Base-by-base conservation (phyloP, 2,888 invertebrate genomes). In the Drosophila meridionalis region DNA sequence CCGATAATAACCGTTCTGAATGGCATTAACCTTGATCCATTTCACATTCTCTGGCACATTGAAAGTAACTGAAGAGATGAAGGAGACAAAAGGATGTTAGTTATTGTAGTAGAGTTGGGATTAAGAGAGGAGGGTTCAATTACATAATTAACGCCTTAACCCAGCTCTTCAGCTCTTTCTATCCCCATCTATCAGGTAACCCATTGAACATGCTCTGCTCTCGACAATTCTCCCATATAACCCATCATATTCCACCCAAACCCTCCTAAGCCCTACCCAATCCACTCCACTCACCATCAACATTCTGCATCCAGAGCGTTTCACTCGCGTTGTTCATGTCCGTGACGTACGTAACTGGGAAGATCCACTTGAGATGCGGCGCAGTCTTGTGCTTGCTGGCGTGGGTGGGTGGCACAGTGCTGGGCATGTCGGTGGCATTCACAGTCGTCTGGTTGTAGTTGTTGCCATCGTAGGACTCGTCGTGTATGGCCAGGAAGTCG, bases 1-100 rank as follows among this genome's bases (percentile, higher is more conserved):
- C 8, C 93, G 91, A 78, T 93, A 93, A 59, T 93, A 93, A 3
- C 93, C 93, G 20, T 88, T 92, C 73, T 93, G 93, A 9, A 91
- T 89, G 14, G 92, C 91, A 80, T 93, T 93, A 4, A 93, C 88
- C 76, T 93, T 93, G 32, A 93, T 92, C 93, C 93, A 93, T 77
- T 93, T 93, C 0, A 92, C 91, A 59, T 92, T 92, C 69, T 91
- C 89, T 9, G 92, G 88, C 52, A 93, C 85, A 80, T 93, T 92
- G 61, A 93, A 93, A 14, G 92, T 91, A 0, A 93, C 93, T 93
- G 58, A 0, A 72, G 71, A 48, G 2, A 9, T 5, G 0, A 7
- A 11, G 3, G 1, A 26, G 4, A 9, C 6, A n/a, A 30, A 9
- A 4, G 14, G 4, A 53, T 36, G 8, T 28, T 26, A 14, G 7